Conservation (phyloP, 2,888 invertebrate species). For the Drosophila merina region DNA sequence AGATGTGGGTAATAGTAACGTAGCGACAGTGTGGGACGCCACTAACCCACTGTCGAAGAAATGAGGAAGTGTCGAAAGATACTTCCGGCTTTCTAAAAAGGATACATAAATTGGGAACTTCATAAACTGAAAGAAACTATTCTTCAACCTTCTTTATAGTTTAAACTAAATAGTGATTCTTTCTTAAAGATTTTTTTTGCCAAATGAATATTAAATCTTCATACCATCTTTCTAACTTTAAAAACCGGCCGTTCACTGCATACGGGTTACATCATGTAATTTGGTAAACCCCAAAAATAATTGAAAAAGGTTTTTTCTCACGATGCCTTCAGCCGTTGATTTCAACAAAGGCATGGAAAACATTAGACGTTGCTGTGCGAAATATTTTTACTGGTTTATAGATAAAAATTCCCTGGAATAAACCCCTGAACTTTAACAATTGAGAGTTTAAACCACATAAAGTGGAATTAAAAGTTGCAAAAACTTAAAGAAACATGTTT, state of each 20-base stretch:
- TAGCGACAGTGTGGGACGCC: constrained; percentile 24
- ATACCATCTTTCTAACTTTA: background rate
- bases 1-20: constrained; percentile 3
- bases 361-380: background rate
- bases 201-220: too few species aligned
- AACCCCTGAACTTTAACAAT: too few species aligned
- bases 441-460: too few species aligned
- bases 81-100: constrained; percentile 59
- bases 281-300: too few species aligned
- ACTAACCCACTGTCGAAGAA: constrained; percentile 65
- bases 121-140: background rate
- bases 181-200: too few species aligned
- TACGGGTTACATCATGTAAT: background rate
- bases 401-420: background rate
- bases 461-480: background rate
- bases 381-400: background rate
- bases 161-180: too few species aligned
- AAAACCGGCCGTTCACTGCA: background rate
- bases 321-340: background rate
- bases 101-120: constrained; percentile 19
- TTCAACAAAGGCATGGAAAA: background rate
- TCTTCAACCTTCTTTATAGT: too few species aligned
- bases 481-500: background rate
- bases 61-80: constrained; percentile 60
- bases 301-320: background rate